Evolutionary conservation across 2,888 invertebrate species (phyloP), one percentile per base, ranked within the genome.

Genomic region (Atrina japonica): DNA sequence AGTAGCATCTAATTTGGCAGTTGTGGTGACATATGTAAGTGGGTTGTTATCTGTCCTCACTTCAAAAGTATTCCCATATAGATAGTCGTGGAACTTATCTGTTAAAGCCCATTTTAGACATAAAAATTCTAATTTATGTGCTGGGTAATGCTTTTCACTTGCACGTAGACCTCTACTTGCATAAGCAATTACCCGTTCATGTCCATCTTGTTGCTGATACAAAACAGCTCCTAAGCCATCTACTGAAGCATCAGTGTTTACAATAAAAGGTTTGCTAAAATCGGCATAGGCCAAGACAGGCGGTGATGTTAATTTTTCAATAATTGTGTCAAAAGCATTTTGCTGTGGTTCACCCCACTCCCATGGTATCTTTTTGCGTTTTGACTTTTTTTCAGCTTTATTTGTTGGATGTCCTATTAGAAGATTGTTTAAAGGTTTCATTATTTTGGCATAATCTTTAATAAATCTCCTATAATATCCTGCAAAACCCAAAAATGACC

Each of bases 211-310:
- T 9, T 40, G 23, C 14, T 75, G 70, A 29, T 76, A 70, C 0
- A 70, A 43, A 0, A 75, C 65, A 18, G 75, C 70, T 40, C 66
- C n/a, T 45, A 64, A 56, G 40, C 68, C 75, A 49, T 50, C 21
- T 5, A 27, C 2, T 18, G n/a, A 43, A 23, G 71, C 69, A 65
- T 76, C 73, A 27, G 53, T 59, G 16, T 66, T 49, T 1, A 73
- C 16, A 1, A 49, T 53, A 30, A 73, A 76, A 7, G 65, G 70
- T 25, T 61, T 30, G 11, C 29, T 11, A 40, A 45, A 75, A 47
- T 77, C 65, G 21, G 73, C 77, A 59, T 45, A 75, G 1, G 63
- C 73, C 29, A 77, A 52, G 5, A 73, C 45, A 14, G 76, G 70
- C 18, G 67, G 55, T 7, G 40, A 14, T 7, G 69, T 70, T 16